Conservation (phyloP, 2,113 vertebrate species). For the Agapornis roseicollis region DNA sequence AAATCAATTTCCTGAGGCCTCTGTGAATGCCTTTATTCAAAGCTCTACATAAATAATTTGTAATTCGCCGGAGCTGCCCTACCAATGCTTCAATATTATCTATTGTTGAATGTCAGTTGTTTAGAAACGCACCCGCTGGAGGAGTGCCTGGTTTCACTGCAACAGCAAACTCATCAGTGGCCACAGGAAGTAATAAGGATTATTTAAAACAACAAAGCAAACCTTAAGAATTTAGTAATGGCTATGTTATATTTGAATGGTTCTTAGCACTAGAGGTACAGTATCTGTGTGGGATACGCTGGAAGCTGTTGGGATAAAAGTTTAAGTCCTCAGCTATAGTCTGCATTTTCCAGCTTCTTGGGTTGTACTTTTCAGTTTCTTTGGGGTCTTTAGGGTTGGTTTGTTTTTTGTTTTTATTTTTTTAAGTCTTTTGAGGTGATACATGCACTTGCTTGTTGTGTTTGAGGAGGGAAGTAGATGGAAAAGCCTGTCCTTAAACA, state of each 20-base stretch:
- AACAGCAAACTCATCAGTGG: background rate
- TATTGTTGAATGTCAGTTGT: background rate
- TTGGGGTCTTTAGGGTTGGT: background rate
- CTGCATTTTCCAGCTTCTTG: background rate
- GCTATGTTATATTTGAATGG: background rate
- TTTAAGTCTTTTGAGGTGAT: background rate
- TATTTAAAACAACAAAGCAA: background rate
- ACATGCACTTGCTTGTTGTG: background rate
- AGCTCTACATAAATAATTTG: slow-evolving; percentile 5
- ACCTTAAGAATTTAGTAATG: background rate
- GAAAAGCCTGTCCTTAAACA: background rate
- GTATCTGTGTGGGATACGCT: background rate
- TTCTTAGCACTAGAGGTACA: background rate
- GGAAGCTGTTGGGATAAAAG: background rate
- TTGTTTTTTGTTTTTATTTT: background rate
- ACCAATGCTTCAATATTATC: background rate
- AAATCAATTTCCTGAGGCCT: slow-evolving; percentile 36
- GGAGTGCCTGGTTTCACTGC: background rate
- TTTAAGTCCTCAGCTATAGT: background rate
- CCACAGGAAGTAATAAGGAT: background rate
- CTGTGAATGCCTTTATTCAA: slow-evolving; percentile 13
- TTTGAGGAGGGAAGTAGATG: background rate
- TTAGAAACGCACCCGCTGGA: background rate
- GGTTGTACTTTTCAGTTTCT: background rate
- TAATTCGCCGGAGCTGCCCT: background rate